Conservation (phyloP, 2,888 invertebrate genomes). For the Diaphora mendica region DNA sequence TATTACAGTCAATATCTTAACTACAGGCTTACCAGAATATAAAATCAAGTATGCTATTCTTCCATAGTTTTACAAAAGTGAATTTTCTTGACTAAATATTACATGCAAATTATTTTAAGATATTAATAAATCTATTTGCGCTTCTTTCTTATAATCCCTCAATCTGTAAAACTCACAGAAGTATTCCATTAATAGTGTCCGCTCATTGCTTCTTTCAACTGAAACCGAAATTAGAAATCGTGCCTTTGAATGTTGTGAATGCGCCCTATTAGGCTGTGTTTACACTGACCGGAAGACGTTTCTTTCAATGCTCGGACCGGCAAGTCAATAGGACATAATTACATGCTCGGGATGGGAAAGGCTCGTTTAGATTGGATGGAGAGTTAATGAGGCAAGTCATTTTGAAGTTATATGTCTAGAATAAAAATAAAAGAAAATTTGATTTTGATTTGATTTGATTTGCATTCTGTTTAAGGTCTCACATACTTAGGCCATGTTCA, state of each 20-base stretch:
- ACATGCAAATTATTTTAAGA: not conserved
- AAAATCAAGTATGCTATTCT: too few relatives aligned
- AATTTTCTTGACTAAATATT: not conserved
- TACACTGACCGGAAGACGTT: constrained; percentile 81
- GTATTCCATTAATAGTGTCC: constrained; percentile 33
- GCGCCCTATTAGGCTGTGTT: constrained; percentile 74
- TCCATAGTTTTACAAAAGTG: too few relatives aligned
- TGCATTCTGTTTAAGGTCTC: too few relatives aligned
- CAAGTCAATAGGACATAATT: constrained; percentile 81
- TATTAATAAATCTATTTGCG: not conserved
- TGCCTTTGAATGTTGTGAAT: constrained; percentile 63
- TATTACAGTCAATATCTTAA: too few relatives aligned
- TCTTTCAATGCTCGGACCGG: constrained; percentile 79
- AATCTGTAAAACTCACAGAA: not conserved
- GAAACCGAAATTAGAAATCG: constrained; percentile 58
- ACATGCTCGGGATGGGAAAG: constrained; percentile 59
- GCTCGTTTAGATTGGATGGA: constrained; percentile 44
- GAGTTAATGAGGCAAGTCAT: constrained; percentile 10
- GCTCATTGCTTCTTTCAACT: constrained; percentile 34
- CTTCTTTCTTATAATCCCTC: not conserved
- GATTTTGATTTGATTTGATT: too few relatives aligned
- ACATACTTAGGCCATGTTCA: too few relatives aligned
- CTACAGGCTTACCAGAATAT: too few relatives aligned
- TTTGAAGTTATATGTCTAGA: not conserved
- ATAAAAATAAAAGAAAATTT: too few relatives aligned